These are phyloP conservation scores for Geotrupes spiniger DNA, from an alignment of 2,888 invertebrate species.

Conservation along the genomic window DNA sequence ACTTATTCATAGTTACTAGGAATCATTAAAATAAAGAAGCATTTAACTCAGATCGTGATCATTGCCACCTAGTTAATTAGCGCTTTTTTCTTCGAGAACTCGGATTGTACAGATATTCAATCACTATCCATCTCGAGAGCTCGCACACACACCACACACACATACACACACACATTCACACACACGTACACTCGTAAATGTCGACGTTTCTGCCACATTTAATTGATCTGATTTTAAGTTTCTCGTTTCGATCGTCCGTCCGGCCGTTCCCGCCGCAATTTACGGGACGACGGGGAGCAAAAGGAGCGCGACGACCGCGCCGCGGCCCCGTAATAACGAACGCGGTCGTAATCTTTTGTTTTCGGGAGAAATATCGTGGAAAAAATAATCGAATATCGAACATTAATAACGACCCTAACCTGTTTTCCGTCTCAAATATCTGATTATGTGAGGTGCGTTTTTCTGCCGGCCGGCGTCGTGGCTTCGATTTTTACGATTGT, in stretches of 20 bases:
- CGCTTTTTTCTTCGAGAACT: conserved; percentile 9
- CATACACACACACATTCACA: neutral
- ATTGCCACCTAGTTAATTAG: conserved; percentile 39
- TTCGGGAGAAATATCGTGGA: conserved; percentile 25
- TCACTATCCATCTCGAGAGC: neutral
- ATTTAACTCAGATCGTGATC: conserved; percentile 36
- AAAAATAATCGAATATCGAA: conserved; percentile 28
- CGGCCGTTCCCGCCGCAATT: too few species aligned
- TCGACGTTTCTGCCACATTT: conserved; percentile 3
- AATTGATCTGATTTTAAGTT: conserved; percentile 4
- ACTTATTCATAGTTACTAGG: conserved; percentile 42
- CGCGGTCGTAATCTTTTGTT: conserved; percentile 20
- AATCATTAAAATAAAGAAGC: conserved; percentile 41
- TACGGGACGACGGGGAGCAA: too few species aligned
- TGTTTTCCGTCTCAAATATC: conserved; percentile 39
- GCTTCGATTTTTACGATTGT: conserved; percentile 44
- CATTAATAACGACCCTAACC: conserved; percentile 31
- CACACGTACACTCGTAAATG: neutral
- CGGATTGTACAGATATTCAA: conserved; percentile 12
- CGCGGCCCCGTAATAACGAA: conserved; percentile 10
- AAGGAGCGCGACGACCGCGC: too few species aligned
- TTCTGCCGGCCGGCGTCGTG: conserved; percentile 20
- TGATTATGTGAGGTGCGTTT: conserved; percentile 35
- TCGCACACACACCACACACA: too few species aligned
- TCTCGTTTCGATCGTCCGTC: too few species aligned